Conservation (phyloP, 2,113 vertebrate genomes). For the Phyllopteryx taeniolatus region DNA sequence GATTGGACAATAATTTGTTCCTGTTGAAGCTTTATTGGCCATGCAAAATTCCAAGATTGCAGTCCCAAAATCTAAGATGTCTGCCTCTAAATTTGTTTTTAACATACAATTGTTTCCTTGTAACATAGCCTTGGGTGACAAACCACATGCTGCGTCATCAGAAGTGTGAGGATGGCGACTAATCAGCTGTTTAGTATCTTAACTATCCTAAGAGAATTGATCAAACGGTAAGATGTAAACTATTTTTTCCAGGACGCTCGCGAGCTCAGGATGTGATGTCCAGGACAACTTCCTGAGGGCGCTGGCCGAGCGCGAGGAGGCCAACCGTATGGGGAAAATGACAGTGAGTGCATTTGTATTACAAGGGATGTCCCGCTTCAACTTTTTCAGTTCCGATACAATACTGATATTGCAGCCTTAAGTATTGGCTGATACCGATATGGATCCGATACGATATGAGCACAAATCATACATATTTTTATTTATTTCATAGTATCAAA, state of each 20-base stretch:
- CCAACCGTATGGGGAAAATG: slow-evolving; percentile 76
- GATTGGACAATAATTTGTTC: neutral
- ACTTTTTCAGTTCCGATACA: no score
- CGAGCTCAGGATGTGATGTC: slow-evolving; percentile 78
- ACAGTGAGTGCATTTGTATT: slow-evolving; percentile 79
- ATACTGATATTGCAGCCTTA: no score
- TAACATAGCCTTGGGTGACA: neutral
- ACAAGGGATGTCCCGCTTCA: no score
- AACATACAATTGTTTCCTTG: neutral
- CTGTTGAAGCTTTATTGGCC: neutral
- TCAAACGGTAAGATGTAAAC: neutral
- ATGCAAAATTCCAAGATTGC: neutral
- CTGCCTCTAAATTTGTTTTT: neutral
- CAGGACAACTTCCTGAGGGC: slow-evolving; percentile 79
- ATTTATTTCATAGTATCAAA: no score
- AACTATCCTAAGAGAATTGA: neutral
- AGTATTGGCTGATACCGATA: no score
- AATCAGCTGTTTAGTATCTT: neutral
- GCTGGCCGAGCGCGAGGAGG: slow-evolving; percentile 79
- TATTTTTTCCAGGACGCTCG: slow-evolving; percentile 68
- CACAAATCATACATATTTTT: no score
- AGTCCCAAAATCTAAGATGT: neutral
- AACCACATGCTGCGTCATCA: neutral
- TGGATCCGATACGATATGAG: no score
- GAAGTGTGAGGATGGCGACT: neutral